These are phyloP conservation scores for Cyprinodon variegatus DNA, from an alignment of 2,113 vertebrate species.

Conservation along the genomic window DNA sequence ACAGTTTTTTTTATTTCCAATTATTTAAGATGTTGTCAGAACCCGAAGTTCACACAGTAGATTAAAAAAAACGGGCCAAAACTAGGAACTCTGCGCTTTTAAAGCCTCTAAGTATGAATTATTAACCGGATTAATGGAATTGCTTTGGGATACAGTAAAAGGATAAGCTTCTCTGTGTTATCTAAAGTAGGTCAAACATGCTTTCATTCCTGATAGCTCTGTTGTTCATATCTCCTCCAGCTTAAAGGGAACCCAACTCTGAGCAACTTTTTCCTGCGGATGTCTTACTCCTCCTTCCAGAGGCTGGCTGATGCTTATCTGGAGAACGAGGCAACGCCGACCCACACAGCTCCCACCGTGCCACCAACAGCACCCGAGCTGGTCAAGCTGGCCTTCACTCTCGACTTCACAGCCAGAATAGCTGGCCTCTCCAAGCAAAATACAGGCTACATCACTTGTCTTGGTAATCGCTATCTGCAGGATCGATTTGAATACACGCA, in stretches of 20 bases:
- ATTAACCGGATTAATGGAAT: background rate
- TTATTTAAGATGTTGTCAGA: background rate
- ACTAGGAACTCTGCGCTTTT: background rate
- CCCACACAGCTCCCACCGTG: conserved; percentile 14
- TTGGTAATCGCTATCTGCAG: conserved; percentile 79
- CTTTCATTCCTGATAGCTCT: background rate
- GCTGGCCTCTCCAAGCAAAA: conserved; percentile 79
- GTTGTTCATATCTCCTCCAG: conserved; percentile 67
- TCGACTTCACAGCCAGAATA: conserved; percentile 83
- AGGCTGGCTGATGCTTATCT: conserved; percentile 82
- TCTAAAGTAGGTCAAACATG: background rate
- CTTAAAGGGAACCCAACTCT: conserved; percentile 80
- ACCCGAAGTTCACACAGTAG: background rate
- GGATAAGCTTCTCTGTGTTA: background rate
- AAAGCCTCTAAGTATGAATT: background rate
- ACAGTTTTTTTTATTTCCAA: background rate
- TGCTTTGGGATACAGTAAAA: background rate
- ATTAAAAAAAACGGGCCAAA: background rate
- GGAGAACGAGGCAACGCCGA: conserved; percentile 52
- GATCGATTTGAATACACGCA: conserved; percentile 78
- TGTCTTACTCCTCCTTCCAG: conserved; percentile 86
- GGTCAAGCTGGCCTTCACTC: conserved; percentile 81
- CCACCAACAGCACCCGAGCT: conserved; percentile 71
- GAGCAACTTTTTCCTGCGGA: conserved; percentile 75
- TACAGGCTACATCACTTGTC: conserved; percentile 83